Percentiles rank a stretch among this genome's conserved stretches.
phyloP scores from a whole-genome alignment of 2,797 vertebrate genomes.

The Sitta carolinensis region DNA sequence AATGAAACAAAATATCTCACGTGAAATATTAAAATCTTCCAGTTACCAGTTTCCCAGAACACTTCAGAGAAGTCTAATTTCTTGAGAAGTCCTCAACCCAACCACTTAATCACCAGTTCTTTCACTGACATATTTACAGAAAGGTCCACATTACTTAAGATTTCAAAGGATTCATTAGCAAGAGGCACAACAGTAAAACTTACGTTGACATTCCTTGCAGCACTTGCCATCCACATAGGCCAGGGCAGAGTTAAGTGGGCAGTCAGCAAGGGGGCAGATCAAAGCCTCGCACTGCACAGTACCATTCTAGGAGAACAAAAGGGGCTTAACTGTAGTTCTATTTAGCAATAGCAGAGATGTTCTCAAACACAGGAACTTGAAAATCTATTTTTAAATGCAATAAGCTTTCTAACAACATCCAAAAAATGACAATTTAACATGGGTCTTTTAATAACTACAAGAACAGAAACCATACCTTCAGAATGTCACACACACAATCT shows the following conservation, averaged over 20 bases:
- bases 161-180: background rate
- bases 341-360: background rate
- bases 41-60: background rate
- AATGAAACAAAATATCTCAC: background rate
- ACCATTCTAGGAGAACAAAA: slow-evolving; percentile 85
- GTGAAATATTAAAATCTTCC: background rate
- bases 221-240: slow-evolving; percentile 90
- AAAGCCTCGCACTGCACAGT: slow-evolving; percentile 90
- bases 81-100: background rate
- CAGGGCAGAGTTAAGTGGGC: slow-evolving; percentile 82
- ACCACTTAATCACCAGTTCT: background rate
- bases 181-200: slow-evolving; percentile 69
- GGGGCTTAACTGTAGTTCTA: background rate
- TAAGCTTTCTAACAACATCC: background rate
- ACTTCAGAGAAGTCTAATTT: background rate
- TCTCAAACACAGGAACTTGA: background rate
- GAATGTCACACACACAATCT: background rate
- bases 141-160: background rate
- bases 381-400: slow-evolving; percentile 27
- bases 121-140: background rate
- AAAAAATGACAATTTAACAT: background rate
- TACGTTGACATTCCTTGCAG: slow-evolving; percentile 95
- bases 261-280: slow-evolving; percentile 84
- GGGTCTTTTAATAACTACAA: background rate
- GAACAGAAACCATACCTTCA: background rate